Evolutionary conservation across 2,888 invertebrate genomes (phyloP), one percentile per base, ranked within the genome.

Genomic region (Eugnorisma glareosa): DNA sequence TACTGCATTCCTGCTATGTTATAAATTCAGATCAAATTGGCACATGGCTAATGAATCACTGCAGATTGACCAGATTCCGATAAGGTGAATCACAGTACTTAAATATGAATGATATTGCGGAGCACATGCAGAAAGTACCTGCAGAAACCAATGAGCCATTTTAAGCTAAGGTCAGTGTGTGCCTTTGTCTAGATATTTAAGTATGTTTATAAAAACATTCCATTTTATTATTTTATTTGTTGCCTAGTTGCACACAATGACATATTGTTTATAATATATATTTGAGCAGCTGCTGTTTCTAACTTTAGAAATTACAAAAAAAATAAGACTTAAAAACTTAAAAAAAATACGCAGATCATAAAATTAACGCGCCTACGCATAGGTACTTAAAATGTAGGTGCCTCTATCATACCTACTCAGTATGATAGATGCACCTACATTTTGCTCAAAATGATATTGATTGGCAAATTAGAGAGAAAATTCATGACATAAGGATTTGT

Each of bases 111-210:
- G 85, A 87, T 79, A 83, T 67, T 84, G 75, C 79, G 75, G 79
- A 80, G 67, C 54, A 59, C 57, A 48, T 93, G 93, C 94, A 93
- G 94, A 87, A 66, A 81, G 93, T 94, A 94, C 93, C 93, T 94
- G 93, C 91, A 91, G 80, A 82, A 91, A 94, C 94, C 94, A 94
- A 94, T 93, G 94, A 95, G 95, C 95, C 95, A 95, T 95, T 94
- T 89, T 83, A 77, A 81, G 89, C 84, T 92, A 90, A 91, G 90
- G 91, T 91, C 88, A 82, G 81, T 74, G 75, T 86, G 94, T 95
- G 94, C 94, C 94, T 94, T 93, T 90, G 79, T 76, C 63, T 90
- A 89, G 76, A 67, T 70, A 24, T 64, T 64, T 91, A 91, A 91
- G 90, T 85, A 75, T 73, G 67, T 82, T 81, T 82, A 78, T 75